These are phyloP conservation scores for Mythimna albipuncta DNA, from an alignment of 2,888 invertebrate genomes.

Conservation along the genomic window DNA sequence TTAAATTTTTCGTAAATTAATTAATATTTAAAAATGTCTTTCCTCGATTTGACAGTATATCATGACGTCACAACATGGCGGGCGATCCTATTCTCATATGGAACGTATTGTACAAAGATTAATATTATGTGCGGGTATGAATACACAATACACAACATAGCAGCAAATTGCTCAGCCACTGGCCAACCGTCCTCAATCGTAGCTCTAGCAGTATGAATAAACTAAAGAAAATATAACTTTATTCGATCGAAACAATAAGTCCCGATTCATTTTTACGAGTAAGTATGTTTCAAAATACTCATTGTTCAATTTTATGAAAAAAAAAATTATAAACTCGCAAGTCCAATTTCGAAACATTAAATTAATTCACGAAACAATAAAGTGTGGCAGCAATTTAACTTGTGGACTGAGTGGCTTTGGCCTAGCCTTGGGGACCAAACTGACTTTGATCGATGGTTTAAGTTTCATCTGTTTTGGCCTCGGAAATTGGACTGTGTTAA, in stretches of 20 bases:
- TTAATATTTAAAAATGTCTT: too few relatives aligned
- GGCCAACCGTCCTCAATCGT: too few relatives aligned
- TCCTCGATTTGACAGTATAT: too few relatives aligned
- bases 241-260: background rate
- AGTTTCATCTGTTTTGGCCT: slow-evolving; percentile 52
- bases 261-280: background rate
- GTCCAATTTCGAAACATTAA: slow-evolving; percentile 50
- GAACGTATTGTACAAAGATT: too few relatives aligned
- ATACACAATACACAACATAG: too few relatives aligned
- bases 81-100: too few relatives aligned
- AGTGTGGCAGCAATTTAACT: slow-evolving; percentile 62
- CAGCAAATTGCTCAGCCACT: too few relatives aligned
- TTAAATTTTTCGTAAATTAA: too few relatives aligned
- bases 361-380: slow-evolving; percentile 60
- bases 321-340: slow-evolving; percentile 28
- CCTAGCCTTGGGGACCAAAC: slow-evolving; percentile 50
- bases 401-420: slow-evolving; percentile 47
- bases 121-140: too few relatives aligned
- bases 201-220: too few relatives aligned
- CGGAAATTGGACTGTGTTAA: slow-evolving; percentile 49
- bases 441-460: slow-evolving; percentile 64
- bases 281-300: background rate
- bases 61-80: too few relatives aligned
- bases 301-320: background rate
- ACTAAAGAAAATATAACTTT: too few relatives aligned